Evolutionary conservation across 1,140 invertebrate genomes (phyloP).

Genomic region (Drosophila equinoxialis): DNA sequence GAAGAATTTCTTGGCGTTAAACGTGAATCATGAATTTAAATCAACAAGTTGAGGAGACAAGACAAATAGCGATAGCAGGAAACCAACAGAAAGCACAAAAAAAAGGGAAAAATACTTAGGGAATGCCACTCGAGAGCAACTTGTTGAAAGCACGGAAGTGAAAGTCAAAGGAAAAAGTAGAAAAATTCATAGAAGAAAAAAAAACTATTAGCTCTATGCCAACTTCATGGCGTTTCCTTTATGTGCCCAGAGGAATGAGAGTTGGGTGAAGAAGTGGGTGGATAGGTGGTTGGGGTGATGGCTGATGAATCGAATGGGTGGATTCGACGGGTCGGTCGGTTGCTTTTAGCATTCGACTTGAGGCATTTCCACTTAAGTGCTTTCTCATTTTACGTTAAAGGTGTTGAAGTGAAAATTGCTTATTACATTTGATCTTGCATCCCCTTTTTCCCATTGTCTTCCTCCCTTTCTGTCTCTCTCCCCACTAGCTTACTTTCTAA

Average conservation of each 20-base stretch:
- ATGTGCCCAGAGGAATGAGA: conserved; percentile 8
- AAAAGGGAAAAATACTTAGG: conserved; percentile 40
- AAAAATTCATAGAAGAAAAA: conserved; percentile 39
- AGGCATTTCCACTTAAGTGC: conserved; percentile 79
- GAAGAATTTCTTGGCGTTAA: conserved; percentile 44
- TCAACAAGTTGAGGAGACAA: conserved; percentile 62
- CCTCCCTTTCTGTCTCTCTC: neutral
- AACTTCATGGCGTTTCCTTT: conserved; percentile 53
- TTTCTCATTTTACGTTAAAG: conserved; percentile 61
- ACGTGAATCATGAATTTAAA: conserved; percentile 72
- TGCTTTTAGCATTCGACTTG: conserved; percentile 74
- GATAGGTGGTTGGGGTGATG: neutral
- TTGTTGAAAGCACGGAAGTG: conserved; percentile 73
- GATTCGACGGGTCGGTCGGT: conserved; percentile 24
- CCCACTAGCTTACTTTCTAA: neutral
- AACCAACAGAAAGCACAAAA: conserved; percentile 41
- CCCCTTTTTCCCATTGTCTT: neutral
- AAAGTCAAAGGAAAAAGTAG: conserved; percentile 72
- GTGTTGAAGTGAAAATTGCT: conserved; percentile 67
- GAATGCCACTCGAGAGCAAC: conserved; percentile 62
- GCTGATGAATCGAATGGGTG: neutral
- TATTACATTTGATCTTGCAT: conserved; percentile 63
- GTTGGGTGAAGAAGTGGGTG: neutral
- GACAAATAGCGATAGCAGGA: neutral
- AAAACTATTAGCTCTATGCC: conserved; percentile 66